phyloP scores from a whole-genome alignment of 1,140 invertebrate species.

The Amphibalanus amphitrite region DNA sequence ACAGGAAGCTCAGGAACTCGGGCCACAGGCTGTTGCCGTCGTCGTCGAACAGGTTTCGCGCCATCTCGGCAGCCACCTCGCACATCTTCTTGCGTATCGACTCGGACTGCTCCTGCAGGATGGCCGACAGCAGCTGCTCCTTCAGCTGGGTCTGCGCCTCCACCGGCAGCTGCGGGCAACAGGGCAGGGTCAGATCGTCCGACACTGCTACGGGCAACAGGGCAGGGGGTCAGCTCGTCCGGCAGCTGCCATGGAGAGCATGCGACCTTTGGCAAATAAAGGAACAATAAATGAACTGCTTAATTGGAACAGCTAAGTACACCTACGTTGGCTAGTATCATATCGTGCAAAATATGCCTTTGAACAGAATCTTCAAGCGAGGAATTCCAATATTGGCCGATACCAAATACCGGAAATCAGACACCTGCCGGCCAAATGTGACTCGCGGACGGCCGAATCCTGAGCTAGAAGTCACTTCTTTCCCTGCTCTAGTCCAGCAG shows the following conservation, averaged over 20 bases:
- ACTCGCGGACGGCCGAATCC: too few species aligned
- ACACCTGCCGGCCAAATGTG: too few species aligned
- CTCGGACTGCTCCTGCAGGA: conserved; percentile 62
- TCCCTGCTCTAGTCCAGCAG: too few species aligned
- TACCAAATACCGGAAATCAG: too few species aligned
- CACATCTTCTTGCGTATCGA: conserved; percentile 72
- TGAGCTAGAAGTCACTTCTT: too few species aligned
- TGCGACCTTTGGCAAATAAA: conserved; percentile 9
- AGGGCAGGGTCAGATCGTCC: conserved; percentile 5
- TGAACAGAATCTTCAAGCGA: too few species aligned
- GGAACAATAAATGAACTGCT: conserved; percentile 8
- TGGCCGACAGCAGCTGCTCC: conserved; percentile 59
- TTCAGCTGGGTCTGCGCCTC: conserved; percentile 69
- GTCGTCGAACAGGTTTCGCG: conserved; percentile 87
- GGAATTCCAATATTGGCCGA: too few species aligned
- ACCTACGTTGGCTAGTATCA: too few species aligned
- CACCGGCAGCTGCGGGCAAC: conserved; percentile 41
- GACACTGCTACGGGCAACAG: not conserved
- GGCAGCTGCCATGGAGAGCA: not conserved
- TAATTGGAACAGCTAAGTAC: too few species aligned
- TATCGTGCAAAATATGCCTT: too few species aligned
- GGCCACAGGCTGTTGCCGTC: conserved; percentile 94
- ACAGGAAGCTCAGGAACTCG: conserved; percentile 90
- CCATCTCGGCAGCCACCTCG: conserved; percentile 85
- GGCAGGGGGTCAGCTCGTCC: not conserved